These are phyloP conservation scores for Styela clava DNA, from an alignment of 23 tunicate genomes.

Conservation along the genomic window DNA sequence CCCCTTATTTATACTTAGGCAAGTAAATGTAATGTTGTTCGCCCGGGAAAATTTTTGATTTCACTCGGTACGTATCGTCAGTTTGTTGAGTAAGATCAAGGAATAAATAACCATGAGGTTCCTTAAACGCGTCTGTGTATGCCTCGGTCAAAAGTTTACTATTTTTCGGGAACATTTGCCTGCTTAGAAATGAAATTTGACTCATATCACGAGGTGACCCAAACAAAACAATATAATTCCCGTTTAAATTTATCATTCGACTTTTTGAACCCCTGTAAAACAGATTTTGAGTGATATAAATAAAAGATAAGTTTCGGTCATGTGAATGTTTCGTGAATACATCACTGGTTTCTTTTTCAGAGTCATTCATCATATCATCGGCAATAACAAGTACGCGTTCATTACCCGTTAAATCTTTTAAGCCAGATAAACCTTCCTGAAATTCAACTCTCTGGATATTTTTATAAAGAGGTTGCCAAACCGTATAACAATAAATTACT, in stretches of 20 bases:
- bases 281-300: neutral
- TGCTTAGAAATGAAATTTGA: too few relatives aligned
- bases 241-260: neutral
- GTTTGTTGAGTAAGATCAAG: neutral
- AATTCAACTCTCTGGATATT: neutral
- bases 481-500: neutral
- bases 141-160: neutral
- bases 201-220: too few relatives aligned
- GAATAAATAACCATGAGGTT: neutral
- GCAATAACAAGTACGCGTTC: neutral
- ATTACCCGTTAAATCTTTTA: neutral
- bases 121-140: neutral
- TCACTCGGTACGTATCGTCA: neutral
- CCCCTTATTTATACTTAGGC: too few relatives aligned
- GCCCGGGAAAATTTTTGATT: neutral
- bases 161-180: slow-evolving; percentile 2
- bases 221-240: neutral
- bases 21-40: too few relatives aligned
- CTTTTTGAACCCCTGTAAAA: neutral
- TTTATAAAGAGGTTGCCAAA: too few relatives aligned
- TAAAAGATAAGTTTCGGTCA: neutral
- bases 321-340: neutral
- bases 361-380: too few relatives aligned
- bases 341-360: neutral
- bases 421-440: neutral